Conservation (phyloP, 2,797 vertebrate species). For the Phataginus tetradactyla region DNA sequence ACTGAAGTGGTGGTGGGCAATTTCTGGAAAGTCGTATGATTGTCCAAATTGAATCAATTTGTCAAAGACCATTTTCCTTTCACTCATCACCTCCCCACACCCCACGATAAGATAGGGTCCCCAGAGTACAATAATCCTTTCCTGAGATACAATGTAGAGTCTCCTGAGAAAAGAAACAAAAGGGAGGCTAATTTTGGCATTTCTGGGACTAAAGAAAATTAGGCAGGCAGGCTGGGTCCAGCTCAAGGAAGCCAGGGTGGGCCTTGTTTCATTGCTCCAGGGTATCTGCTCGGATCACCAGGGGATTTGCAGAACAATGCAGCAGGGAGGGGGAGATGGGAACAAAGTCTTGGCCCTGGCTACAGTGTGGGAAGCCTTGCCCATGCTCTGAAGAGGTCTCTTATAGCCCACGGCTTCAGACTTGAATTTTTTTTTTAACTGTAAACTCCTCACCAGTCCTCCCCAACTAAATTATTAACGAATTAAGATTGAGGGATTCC, state of each 20-base stretch:
- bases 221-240: slow-evolving; percentile 5
- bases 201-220: slow-evolving; percentile 67
- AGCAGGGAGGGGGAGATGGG: neutral
- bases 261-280: slow-evolving; percentile 20
- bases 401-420: neutral
- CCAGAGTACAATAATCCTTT: slow-evolving; percentile 84
- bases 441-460: neutral
- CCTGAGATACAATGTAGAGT: slow-evolving; percentile 80
- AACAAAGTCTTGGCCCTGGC: neutral
- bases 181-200: slow-evolving; percentile 83
- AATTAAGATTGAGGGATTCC: neutral
- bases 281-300: slow-evolving; percentile 63
- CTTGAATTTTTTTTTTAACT: neutral
- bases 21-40: slow-evolving; percentile 77
- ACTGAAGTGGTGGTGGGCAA: slow-evolving; percentile 18
- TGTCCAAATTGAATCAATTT: slow-evolving; percentile 70
- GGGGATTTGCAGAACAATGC: slow-evolving; percentile 66
- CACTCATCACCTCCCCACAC: slow-evolving; percentile 62
- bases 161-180: slow-evolving; percentile 67
- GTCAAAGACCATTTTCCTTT: slow-evolving; percentile 83
- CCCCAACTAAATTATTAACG: neutral
- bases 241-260: slow-evolving; percentile 72
- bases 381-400: neutral
- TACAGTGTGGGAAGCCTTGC: fast-evolving
- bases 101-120: slow-evolving; percentile 85